phyloP scores from a whole-genome alignment of 92 coral and sea anemone species.

The Nematostella vectensis region DNA sequence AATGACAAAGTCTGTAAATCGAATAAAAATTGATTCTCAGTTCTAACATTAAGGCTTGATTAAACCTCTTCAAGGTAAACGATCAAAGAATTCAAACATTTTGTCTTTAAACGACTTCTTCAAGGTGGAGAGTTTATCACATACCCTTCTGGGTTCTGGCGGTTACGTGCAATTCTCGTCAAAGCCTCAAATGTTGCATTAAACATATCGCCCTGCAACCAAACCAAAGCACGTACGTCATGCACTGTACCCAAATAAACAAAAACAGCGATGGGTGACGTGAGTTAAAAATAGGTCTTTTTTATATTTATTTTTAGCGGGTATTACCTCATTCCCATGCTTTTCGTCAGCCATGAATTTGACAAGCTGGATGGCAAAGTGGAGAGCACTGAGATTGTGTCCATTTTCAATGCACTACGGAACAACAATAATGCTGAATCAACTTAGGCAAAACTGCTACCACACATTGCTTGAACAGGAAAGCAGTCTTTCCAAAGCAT shows the following conservation, averaged over 20 bases:
- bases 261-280: neutral
- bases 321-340: slow-evolving; percentile 48
- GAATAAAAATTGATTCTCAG: no score
- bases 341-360: slow-evolving; percentile 86
- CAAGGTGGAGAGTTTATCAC: no score
- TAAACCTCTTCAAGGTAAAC: no score
- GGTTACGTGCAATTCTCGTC: slow-evolving; percentile 86
- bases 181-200: slow-evolving; percentile 92
- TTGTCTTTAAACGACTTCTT: no score
- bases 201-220: slow-evolving; percentile 62
- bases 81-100: neutral
- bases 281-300: no score
- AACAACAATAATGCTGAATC: no score
- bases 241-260: neutral
- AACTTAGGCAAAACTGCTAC: no score
- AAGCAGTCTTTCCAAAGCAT: no score
- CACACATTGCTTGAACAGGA: no score
- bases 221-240: neutral
- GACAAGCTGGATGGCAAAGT: slow-evolving; percentile 89
- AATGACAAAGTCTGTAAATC: no score
- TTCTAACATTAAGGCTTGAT: no score
- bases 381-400: slow-evolving; percentile 70
- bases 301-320: no score
- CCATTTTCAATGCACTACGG: slow-evolving; percentile 92
- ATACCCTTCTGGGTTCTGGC: slow-evolving; percentile 88